Evolutionary conservation across 1,140 invertebrate species (phyloP), one percentile per base, ranked within the genome.

Genomic region (Nasonia vitripennis): DNA sequence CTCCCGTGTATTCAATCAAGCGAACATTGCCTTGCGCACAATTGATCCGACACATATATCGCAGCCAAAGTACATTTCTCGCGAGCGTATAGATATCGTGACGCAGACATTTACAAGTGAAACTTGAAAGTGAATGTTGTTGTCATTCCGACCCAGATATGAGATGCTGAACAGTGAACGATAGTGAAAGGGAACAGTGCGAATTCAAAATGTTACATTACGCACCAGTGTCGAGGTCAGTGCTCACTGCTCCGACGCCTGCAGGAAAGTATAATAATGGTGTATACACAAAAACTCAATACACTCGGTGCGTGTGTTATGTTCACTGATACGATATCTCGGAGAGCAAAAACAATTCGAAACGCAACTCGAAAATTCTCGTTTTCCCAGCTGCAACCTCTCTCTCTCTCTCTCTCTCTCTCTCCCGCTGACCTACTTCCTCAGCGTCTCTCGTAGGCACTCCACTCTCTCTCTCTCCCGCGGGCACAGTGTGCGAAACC

Each of bases 71-170:
- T 68, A 62, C 82, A 73, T 78, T 75, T 81, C 68, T 78, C 45
- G 67, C 10, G 9, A 31, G 68, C 23, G 82, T 37, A 37, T 37
- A 37, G 34, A 6, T 37, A 37, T 37, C 37, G 27, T 86, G 84
- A 86, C 80, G 80, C 41, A 48, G 84, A 48, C 79, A 86, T 78
- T 86, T 85, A 85, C 62, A 82, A 86, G 79, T 81, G 70, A 85
- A 82, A 82, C 80, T 74, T 86, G 81, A 86, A 86, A 86, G 85
- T 83, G 85, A 86, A 86, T 83, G 81, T 70, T 74, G 77, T 83
- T 83, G 85, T 86, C 77, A 83, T 83, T 67, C 51, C 85, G 81
- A 86, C 81, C 85, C 81, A 86, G 75, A 67, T 85, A 85, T 83
- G 7, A 62, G 55, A 62, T 62, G 55, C 55, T 62, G 55, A 62